Conservation (phyloP, 2,888 invertebrate genomes). For the Trachelus iudaicus region DNA sequence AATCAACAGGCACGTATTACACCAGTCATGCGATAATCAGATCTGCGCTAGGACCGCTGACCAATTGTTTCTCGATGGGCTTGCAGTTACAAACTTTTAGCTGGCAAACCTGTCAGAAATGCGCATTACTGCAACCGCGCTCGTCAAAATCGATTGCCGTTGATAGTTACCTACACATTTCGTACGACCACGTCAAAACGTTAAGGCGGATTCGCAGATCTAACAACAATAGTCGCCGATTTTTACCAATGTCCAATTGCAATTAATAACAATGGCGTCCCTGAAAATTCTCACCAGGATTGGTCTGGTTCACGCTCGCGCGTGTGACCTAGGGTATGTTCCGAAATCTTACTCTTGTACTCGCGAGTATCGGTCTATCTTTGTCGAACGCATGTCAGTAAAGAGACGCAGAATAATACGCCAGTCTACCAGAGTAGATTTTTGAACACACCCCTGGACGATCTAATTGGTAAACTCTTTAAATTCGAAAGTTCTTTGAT, state of each 20-base stretch:
- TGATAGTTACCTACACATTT: background rate
- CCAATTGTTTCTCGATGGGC: background rate
- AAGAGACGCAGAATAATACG: no score
- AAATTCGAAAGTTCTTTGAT: background rate
- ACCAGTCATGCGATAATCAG: background rate
- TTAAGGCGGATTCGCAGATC: background rate
- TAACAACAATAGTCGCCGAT: background rate
- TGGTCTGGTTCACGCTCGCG: background rate
- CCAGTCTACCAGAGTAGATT: no score
- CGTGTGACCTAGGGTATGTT: background rate
- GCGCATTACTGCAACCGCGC: constrained; percentile 9
- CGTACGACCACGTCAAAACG: background rate
- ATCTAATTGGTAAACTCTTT: background rate
- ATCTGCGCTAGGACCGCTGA: background rate
- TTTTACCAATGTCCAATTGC: background rate
- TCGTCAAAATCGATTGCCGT: constrained; percentile 1
- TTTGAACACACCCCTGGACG: background rate
- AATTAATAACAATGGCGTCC: background rate
- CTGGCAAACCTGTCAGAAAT: constrained; percentile 13
- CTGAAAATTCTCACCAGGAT: background rate
- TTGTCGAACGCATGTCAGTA: no score
- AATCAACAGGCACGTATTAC: constrained; percentile 8
- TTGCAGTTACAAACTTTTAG: background rate
- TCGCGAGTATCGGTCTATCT: no score
- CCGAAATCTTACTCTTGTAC: no score